These are phyloP conservation scores for Notodonta dromedarius DNA, from an alignment of 2,888 invertebrate genomes.

Conservation along the genomic window DNA sequence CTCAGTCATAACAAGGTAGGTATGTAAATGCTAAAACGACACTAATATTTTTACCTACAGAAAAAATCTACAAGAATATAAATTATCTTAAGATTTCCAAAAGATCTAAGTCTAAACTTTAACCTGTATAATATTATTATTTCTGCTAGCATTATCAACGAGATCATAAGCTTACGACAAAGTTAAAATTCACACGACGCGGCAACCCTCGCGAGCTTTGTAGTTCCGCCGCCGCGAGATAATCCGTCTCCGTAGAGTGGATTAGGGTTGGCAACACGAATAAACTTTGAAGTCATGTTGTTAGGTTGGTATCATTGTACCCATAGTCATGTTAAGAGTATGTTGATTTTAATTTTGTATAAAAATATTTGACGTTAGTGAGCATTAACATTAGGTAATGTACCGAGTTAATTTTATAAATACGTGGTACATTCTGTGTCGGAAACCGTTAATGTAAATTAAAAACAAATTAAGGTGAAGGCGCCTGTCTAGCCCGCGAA, in stretches of 20 bases:
- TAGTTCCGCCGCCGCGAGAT: slow-evolving; percentile 60
- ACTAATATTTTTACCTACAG: no score
- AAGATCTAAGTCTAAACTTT: neutral
- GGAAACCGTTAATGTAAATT: no score
- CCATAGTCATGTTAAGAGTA: no score
- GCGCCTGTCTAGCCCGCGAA: no score
- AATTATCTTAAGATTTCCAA: neutral
- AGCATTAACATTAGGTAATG: no score
- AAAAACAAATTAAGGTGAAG: no score
- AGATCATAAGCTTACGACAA: slow-evolving; percentile 41
- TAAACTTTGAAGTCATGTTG: slow-evolving; percentile 29
- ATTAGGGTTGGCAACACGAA: slow-evolving; percentile 43
- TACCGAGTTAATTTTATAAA: no score
- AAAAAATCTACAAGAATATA: neutral
- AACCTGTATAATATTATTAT: slow-evolving; percentile 18
- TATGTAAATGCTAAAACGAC: no score
- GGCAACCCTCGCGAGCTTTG: slow-evolving; percentile 55
- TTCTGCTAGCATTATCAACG: slow-evolving; percentile 39
- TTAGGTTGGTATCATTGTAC: neutral
- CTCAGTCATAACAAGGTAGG: no score
- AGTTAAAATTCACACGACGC: slow-evolving; percentile 57
- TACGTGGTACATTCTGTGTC: no score
- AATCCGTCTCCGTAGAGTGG: slow-evolving; percentile 47
- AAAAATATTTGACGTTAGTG: no score
- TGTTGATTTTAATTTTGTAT: no score